Conservation (phyloP, 2,888 invertebrate species). For the Liopterus haemorrhoidalis region DNA sequence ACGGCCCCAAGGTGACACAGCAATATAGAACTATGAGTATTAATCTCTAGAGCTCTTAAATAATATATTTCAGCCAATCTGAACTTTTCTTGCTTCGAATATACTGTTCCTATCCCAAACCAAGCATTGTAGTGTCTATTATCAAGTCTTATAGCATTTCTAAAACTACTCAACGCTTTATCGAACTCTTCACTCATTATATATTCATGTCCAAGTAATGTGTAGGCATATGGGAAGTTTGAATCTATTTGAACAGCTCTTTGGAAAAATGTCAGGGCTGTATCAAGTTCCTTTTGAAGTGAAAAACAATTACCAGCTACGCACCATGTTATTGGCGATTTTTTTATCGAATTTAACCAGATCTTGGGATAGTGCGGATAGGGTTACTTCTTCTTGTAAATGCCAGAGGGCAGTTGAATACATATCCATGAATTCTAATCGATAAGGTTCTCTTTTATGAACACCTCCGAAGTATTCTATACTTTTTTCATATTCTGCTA, state of each 20-base stretch:
- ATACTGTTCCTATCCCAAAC: constrained; percentile 97
- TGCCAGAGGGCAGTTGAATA: constrained; percentile 98
- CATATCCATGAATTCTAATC: constrained; percentile 86
- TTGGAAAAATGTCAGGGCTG: constrained; percentile 95
- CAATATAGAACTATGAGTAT: constrained; percentile 89
- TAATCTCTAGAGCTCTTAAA: constrained; percentile 81
- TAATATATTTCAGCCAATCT: constrained; percentile 88
- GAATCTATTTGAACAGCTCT: constrained; percentile 94
- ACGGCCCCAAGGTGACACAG: constrained; percentile 95
- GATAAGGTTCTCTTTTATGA: constrained; percentile 74
- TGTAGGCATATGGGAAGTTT: constrained; percentile 91
- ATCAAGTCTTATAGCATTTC: constrained; percentile 86
- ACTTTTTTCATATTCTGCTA: constrained; percentile 82
- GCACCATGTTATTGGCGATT: constrained; percentile 86
- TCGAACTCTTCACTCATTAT: constrained; percentile 95
- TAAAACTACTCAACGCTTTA: constrained; percentile 90
- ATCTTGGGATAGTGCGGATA: constrained; percentile 82
- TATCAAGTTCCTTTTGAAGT: constrained; percentile 94
- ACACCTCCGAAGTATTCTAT: constrained; percentile 75
- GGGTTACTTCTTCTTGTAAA: constrained; percentile 80
- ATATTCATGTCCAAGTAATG: constrained; percentile 93
- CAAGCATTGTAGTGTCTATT: constrained; percentile 95
- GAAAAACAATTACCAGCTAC: constrained; percentile 97
- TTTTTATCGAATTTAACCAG: constrained; percentile 69
- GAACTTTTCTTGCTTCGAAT: constrained; percentile 94